Percentiles rank a stretch among this genome's conserved stretches.
Evolutionary conservation across 2,888 invertebrate species (phyloP).

Genomic region (Orthosia gothica): DNA sequence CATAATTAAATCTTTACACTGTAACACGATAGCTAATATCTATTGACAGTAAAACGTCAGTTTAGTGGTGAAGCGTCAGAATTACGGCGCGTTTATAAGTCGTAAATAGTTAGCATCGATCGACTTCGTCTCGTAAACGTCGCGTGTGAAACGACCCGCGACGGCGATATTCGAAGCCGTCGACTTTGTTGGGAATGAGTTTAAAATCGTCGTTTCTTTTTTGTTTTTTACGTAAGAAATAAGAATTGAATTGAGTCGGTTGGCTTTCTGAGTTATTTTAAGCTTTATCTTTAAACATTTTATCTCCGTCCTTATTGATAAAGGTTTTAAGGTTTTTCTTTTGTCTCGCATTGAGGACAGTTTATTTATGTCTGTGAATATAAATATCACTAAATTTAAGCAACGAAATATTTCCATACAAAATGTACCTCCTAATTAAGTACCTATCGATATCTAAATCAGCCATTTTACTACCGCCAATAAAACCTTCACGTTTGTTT

Average conservation of each 20-base stretch:
- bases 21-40: constrained; percentile 64
- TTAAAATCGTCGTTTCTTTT: constrained; percentile 36
- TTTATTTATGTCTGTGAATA: background rate
- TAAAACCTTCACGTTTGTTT: constrained; percentile 34
- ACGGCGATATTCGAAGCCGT: constrained; percentile 25
- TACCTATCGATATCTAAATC: constrained; percentile 33
- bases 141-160: constrained; percentile 51
- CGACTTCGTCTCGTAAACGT: constrained; percentile 63
- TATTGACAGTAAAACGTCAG: constrained; percentile 63
- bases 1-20: constrained; percentile 64
- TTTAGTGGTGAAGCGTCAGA: constrained; percentile 63
- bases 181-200: constrained; percentile 50
- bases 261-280: background rate
- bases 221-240: background rate
- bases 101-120: constrained; percentile 72
- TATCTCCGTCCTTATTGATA: background rate
- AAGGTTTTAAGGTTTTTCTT: background rate
- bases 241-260: background rate
- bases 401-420: background rate
- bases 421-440: background rate
- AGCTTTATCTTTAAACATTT: background rate
- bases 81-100: constrained; percentile 67
- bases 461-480: constrained; percentile 39
- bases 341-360: background rate
- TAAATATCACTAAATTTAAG: background rate